A percentile compares a stretch with the other conserved stretches of the same genome.
These are phyloP conservation scores for Drosophila lutescens DNA, from an alignment of 2,888 invertebrate species.

Conservation along the genomic window DNA sequence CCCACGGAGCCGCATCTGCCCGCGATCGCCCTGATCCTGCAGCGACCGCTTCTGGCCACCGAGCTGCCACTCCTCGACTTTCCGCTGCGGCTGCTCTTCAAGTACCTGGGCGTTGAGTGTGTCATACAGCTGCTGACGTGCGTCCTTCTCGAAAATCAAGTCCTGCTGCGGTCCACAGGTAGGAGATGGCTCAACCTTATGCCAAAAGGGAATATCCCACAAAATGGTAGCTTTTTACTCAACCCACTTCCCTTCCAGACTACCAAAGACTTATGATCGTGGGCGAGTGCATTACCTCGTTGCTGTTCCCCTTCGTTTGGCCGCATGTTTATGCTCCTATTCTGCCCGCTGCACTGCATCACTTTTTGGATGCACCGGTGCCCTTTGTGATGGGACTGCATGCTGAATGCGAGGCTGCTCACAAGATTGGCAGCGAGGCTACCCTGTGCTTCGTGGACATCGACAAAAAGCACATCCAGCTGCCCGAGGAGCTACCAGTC, in stretches of 20 bases:
- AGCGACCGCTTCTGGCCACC: constrained; percentile 90
- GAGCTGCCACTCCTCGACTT: constrained; percentile 98
- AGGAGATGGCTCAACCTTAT: constrained; percentile 48
- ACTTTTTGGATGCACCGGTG: constrained; percentile 99
- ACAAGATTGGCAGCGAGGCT: constrained; percentile 91
- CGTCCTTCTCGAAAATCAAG: constrained; percentile 97
- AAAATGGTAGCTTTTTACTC: too few species aligned
- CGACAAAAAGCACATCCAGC: constrained; percentile 95
- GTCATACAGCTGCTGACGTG: constrained; percentile 97
- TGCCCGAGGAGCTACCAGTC: constrained; percentile 97
- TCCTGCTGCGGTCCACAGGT: constrained; percentile 96
- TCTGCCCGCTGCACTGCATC: constrained; percentile 95
- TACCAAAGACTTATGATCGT: constrained; percentile 98
- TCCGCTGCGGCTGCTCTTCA: constrained; percentile 93
- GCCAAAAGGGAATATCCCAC: background rate
- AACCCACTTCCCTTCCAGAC: constrained; percentile 86
- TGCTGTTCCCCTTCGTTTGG: constrained; percentile 98
- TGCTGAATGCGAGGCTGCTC: constrained; percentile 86
- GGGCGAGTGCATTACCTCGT: constrained; percentile 95
- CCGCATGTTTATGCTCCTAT: constrained; percentile 99
- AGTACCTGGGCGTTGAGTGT: constrained; percentile 95
- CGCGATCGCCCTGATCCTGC: constrained; percentile 88
- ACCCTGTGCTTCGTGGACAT: constrained; percentile 98
- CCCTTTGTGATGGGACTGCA: constrained; percentile 99
- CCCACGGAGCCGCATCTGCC: constrained; percentile 89